phyloP scores from a whole-genome alignment of 2,888 invertebrate species.

The Drosophila stalkeri region DNA sequence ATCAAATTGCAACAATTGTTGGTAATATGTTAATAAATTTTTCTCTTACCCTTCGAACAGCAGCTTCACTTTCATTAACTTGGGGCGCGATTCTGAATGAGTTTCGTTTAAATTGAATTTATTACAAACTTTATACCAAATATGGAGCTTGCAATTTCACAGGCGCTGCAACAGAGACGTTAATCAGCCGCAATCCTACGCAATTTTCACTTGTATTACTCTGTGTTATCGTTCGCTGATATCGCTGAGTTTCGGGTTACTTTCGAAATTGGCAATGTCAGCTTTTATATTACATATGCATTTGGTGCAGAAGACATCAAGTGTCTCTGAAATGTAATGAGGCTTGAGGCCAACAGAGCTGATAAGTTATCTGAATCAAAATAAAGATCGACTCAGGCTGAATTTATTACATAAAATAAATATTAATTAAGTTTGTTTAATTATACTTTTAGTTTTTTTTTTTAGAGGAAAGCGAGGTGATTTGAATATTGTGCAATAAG shows the following conservation, averaged over 20 bases:
- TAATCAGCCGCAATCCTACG: slow-evolving; percentile 46
- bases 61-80: slow-evolving; percentile 72
- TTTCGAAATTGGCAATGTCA: slow-evolving; percentile 17
- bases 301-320: not conserved
- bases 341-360: not conserved
- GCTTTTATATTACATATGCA: not conserved
- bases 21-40: slow-evolving; percentile 80
- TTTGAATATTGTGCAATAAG: too few relatives aligned
- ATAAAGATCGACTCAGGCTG: not conserved
- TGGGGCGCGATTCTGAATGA: slow-evolving; percentile 57
- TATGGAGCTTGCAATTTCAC: slow-evolving; percentile 29
- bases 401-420: not conserved
- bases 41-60: slow-evolving; percentile 20
- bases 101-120: slow-evolving; percentile 63
- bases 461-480: not conserved
- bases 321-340: not conserved
- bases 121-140: slow-evolving; percentile 39
- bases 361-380: not conserved
- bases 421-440: not conserved
- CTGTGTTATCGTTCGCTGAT: slow-evolving; percentile 35
- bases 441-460: not conserved
- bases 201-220: slow-evolving; percentile 46
- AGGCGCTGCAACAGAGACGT: slow-evolving; percentile 1
- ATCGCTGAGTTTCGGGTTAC: slow-evolving; percentile 15
- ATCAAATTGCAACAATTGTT: slow-evolving; percentile 81